Conservation (phyloP, 2,113 vertebrate species). For the Isichthys henryi region DNA sequence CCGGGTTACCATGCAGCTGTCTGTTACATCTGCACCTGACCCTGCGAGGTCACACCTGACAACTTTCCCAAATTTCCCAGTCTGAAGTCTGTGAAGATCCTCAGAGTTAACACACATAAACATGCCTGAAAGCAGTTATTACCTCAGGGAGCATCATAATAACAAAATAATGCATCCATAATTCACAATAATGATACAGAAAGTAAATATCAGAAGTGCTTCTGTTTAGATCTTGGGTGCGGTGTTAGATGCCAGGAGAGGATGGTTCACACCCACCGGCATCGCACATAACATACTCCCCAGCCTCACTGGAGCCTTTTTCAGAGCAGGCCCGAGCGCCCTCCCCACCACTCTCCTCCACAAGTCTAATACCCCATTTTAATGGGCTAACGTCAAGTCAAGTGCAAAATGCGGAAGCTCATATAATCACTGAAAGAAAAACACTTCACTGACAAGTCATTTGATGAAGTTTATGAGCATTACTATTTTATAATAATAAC, state of each 20-base stretch:
- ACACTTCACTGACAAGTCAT: not conserved
- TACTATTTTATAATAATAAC: not conserved
- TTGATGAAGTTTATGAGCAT: not conserved
- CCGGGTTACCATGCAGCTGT: not conserved
- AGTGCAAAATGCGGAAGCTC: not conserved
- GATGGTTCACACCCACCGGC: not conserved
- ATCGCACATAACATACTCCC: not conserved
- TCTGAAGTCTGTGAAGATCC: not conserved
- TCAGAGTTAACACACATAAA: not conserved
- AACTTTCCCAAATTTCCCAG: not conserved
- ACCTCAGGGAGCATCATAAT: not conserved
- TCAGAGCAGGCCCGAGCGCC: no score
- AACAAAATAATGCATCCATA: not conserved
- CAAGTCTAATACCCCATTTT: not conserved
- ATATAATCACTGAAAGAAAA: not conserved
- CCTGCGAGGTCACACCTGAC: not conserved
- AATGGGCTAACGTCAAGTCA: not conserved
- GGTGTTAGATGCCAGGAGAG: not conserved
- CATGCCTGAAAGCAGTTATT: not conserved
- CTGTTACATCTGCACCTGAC: not conserved
- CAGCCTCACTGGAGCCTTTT: not conserved
- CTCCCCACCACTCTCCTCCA: not conserved
- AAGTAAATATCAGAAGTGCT: not conserved
- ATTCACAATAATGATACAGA: not conserved
- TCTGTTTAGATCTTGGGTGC: not conserved